Conservation (phyloP, 2,888 invertebrate species). For the Leucophenga maculata region DNA sequence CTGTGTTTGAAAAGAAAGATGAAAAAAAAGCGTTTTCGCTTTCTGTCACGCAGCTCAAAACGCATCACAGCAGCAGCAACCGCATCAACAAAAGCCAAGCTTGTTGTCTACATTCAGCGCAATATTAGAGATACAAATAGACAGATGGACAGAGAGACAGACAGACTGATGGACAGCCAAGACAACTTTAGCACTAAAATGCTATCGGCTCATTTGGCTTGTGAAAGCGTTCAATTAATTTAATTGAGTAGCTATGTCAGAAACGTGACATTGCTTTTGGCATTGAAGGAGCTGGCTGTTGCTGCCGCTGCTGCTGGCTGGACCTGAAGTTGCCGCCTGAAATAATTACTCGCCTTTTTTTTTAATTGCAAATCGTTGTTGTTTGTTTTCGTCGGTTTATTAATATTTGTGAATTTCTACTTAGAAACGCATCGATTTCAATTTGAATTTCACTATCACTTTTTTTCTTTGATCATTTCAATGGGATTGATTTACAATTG, state of each 20-base stretch:
- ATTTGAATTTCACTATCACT: too few species aligned
- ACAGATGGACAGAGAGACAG: too few species aligned
- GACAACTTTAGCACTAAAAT: constrained; percentile 30
- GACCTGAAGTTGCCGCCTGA: neutral
- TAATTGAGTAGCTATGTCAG: constrained; percentile 54
- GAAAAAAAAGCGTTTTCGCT: too few species aligned
- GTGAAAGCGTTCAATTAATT: constrained; percentile 70
- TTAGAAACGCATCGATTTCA: too few species aligned
- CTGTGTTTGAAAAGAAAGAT: neutral
- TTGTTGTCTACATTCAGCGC: constrained; percentile 28
- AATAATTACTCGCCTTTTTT: neutral
- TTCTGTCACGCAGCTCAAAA: too few species aligned
- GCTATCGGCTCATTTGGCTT: constrained; percentile 46
- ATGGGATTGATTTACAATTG: too few species aligned
- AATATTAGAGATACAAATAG: constrained; percentile 27
- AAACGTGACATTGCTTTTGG: neutral
- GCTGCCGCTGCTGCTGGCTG: neutral
- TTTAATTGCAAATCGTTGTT: neutral
- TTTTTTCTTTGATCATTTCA: too few species aligned
- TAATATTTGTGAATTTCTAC: too few species aligned
- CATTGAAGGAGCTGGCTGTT: neutral
- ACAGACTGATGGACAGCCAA: too few species aligned
- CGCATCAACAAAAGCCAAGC: constrained; percentile 7
- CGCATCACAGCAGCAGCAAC: neutral
- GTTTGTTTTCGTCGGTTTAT: too few species aligned